Base-by-base conservation (phyloP, 2,113 vertebrate species). In the Xiphophorus maculatus region DNA sequence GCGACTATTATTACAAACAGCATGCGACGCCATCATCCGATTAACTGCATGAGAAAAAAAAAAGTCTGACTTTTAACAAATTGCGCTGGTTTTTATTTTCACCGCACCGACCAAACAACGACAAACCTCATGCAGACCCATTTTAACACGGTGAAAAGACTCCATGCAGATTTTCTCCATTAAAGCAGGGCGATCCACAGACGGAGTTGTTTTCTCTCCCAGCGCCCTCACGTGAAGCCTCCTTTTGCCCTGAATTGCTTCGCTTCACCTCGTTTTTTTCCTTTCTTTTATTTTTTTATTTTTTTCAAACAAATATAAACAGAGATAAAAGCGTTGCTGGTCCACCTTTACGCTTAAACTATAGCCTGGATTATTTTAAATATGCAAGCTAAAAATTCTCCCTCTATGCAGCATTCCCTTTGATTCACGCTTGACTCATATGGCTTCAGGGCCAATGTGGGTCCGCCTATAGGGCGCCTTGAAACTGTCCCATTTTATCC, bases 401-500 rank as follows among this genome's bases (percentile, higher is more conserved):
- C 78, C 90, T 90, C 92, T 94, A 90, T 88, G 92, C 92, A 89
- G 89, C 84, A 91, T 94, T 95, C 93, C 92, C 95, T 97, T 96
- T 96, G 96, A 96, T 96, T 95, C 93, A 93, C 92, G 95, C 82
- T 94, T 95, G 94, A 95, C 94, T 96, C 95, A 94, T 94, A 93
- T 87, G 94, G 94, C 96, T 96, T 86, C 90, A 83, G 92, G 94
- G 93, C 92, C 95, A 93, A 95, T 90, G 86, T 88, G 90, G 94
- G 95, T 96, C 94, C 95, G 95, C 94, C 94, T 96, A 85, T 91
- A 93, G 95, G 95, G 91, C 83, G 93, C 96, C 97, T 97, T 90
- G 95, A 97, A 97, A 98, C 96, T 70, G 94, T 90, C 91, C 89
- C 90, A 85, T 93, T 93, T 95, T 95, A 95, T 96, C 96, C 94